Conservation (phyloP, 1,140 invertebrate genomes). For the Aporrectodea caliginosa region DNA sequence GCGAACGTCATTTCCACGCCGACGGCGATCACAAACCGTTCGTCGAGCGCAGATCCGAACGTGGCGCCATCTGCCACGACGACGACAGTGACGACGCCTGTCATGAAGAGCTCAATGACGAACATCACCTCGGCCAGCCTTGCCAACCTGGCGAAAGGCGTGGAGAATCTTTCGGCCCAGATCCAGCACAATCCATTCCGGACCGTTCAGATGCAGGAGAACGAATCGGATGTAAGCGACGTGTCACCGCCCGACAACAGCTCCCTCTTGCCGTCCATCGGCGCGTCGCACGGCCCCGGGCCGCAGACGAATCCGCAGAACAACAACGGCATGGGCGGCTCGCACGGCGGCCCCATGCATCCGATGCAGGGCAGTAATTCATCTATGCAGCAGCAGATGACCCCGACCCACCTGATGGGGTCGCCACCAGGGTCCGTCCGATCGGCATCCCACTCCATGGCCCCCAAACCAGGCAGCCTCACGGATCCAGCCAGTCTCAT, state of each 20-base stretch:
- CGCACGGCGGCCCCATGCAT: not conserved
- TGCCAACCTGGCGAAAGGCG: conserved; percentile 54
- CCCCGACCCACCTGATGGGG: not conserved
- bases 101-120: conserved; percentile 38
- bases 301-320: not conserved
- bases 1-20: no score
- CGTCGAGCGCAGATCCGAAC: not conserved
- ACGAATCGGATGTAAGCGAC: not conserved
- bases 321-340: not conserved
- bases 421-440: not conserved
- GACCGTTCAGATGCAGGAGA: conserved; percentile 51
- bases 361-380: not conserved
- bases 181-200: conserved; percentile 56
- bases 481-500: not conserved
- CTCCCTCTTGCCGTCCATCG: not conserved
- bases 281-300: not conserved
- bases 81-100: not conserved
- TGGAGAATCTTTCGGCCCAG: conserved; percentile 53
- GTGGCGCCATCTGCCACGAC: not conserved
- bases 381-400: not conserved
- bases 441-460: not conserved
- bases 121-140: conserved; percentile 54
- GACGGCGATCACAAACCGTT: not conserved
- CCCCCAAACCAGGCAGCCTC: not conserved
- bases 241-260: not conserved